Evolutionary conservation across 1,140 invertebrate species (phyloP), one percentile per base, ranked within the genome.

Genomic region (Mercenaria mercenaria): DNA sequence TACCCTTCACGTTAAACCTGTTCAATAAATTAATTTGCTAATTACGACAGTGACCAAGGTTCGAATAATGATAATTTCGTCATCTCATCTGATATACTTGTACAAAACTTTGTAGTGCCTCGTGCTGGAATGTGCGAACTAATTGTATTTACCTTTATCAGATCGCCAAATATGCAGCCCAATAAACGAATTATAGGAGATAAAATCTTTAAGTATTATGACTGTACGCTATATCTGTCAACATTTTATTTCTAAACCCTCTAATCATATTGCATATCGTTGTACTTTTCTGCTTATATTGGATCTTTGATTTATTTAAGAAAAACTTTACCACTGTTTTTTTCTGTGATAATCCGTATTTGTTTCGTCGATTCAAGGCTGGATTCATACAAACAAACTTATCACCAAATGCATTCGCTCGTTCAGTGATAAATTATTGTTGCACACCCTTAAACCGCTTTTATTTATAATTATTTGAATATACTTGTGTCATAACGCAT

Each of bases 131-230:
- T 79, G 76, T 52, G 76, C 76, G n/a, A 79, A 47, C 23, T 79
- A 79, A 79, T 79, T 79, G 39, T 47, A 2, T 56, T 41, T 34
- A 80, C 0, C 32, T 26, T 80, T 80, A 80, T 80, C 77, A 52
- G 77, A 80, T 80, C 43, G 34, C 59, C 20, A 80, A 80, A 56
- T 80, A 80, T 80, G 77, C 77, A 80, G 77, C 56, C 77, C 69
- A 74, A 74, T 74, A 74, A 74, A 74, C 69, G 69, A 74, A 41
- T 47, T 47, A 29, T 74, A 64, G 23, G 26, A 39, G 69, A 74
- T 74, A 74, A 39, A 74, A 74, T 74, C 69, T 39, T 39, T n/a
- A 47, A 47, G 37, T 74, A 74, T 74, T 39, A 41, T 74, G 41
- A 6, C 69, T 1, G 69, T 41, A 74, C 34, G 41, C 23, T 74